Percentiles rank a stretch among this genome's conserved stretches.
Conservation (phyloP, 2,888 invertebrate genomes). For the Labia minor region DNA sequence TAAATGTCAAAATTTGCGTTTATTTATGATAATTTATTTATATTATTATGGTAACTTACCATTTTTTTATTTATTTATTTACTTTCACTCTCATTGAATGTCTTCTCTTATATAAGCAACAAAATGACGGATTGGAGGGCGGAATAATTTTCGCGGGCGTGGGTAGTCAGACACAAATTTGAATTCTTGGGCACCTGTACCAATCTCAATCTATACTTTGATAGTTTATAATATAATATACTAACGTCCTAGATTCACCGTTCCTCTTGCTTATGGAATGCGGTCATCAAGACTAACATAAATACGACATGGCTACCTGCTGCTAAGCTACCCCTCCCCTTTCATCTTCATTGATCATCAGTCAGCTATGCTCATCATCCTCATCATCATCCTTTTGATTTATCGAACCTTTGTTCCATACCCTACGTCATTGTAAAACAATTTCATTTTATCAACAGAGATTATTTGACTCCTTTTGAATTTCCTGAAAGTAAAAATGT, state of each 20-base stretch:
- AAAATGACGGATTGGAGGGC: background rate
- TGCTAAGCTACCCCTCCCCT: background rate
- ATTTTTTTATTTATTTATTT: background rate
- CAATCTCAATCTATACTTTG: background rate
- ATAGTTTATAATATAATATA: background rate
- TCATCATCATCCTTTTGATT: background rate
- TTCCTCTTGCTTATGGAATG: background rate
- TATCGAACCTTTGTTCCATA: background rate
- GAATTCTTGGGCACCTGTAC: background rate
- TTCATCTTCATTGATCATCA: background rate
- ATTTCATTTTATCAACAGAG: background rate
- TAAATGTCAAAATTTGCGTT: no score
- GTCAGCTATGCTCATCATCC: background rate
- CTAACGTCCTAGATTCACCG: background rate
- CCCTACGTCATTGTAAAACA: background rate
- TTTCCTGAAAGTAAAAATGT: no score
- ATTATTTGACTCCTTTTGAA: no score
- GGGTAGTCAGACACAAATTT: background rate
- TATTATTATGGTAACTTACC: background rate
- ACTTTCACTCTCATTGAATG: background rate
- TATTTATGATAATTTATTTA: background rate
- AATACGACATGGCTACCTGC: slow-evolving; percentile 13
- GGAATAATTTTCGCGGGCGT: background rate
- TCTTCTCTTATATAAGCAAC: background rate
- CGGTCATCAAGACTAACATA: background rate